Evolutionary conservation across 2,888 invertebrate genomes (phyloP).

Genomic region (Chrysolina americana): DNA sequence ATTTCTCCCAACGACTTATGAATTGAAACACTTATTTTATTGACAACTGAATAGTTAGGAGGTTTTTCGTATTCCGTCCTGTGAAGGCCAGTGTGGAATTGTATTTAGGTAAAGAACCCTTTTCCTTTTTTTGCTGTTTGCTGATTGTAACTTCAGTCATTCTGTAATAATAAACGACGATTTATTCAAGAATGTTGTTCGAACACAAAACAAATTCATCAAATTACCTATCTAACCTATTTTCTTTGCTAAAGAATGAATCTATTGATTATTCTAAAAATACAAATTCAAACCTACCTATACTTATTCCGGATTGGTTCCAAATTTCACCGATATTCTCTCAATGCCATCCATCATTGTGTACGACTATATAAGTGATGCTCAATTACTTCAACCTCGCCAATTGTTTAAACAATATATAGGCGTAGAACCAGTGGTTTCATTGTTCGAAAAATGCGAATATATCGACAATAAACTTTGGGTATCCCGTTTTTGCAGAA

Average conservation of each 20-base stretch:
- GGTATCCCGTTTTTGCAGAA: no score
- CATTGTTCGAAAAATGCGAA: background rate
- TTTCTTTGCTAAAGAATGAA: background rate
- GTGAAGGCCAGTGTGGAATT: no score
- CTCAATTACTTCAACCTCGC: slow-evolving; percentile 19
- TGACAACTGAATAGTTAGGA: no score
- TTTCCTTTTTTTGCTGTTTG: no score
- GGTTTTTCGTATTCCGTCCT: no score
- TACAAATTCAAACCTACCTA: background rate
- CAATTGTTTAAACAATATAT: background rate
- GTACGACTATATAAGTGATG: background rate
- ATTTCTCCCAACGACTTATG: no score
- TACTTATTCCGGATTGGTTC: background rate
- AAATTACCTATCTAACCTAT: background rate
- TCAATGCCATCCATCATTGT: slow-evolving; percentile 17
- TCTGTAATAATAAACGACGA: background rate
- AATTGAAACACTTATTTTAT: no score
- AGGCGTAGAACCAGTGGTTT: slow-evolving; percentile 9
- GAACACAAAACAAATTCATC: background rate
- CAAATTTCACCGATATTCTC: slow-evolving; percentile 2
- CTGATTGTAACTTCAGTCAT: background rate
- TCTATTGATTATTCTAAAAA: slow-evolving; percentile 15
- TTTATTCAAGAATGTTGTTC: background rate
- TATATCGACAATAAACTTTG: background rate
- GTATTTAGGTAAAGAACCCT: no score